A percentile compares a stretch with the other conserved stretches of the same genome.
phyloP scores from a whole-genome alignment of 1,140 invertebrate species.

The Drosophila asahinai region DNA sequence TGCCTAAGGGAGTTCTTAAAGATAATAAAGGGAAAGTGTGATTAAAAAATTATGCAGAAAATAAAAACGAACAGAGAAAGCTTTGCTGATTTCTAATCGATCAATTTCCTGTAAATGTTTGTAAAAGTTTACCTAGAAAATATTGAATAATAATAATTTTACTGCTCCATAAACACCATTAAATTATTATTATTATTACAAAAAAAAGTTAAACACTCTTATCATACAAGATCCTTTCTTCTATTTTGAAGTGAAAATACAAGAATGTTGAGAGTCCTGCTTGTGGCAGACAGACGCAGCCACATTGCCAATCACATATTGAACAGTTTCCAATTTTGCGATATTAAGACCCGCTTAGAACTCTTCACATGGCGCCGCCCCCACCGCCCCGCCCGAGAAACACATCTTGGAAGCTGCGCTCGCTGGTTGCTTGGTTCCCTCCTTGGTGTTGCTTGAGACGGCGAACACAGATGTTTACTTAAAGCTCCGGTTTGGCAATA shows the following conservation, averaged over 20 bases:
- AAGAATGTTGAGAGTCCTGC: not conserved
- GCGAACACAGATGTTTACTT: constrained; percentile 56
- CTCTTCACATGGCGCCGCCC: constrained; percentile 4
- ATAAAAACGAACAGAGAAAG: too few species aligned
- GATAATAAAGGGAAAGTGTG: not conserved
- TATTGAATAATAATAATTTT: too few species aligned
- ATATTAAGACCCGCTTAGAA: constrained; percentile 53
- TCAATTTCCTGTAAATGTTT: too few species aligned
- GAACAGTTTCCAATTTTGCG: constrained; percentile 47
- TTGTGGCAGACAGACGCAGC: constrained; percentile 17
- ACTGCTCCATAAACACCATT: too few species aligned
- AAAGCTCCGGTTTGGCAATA: constrained; percentile 56
- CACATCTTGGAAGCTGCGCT: constrained; percentile 12
- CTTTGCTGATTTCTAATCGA: too few species aligned
- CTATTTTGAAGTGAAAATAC: not conserved
- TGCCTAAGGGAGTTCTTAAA: not conserved
- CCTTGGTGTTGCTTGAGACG: constrained; percentile 3
- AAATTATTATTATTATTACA: not conserved
- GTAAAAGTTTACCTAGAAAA: too few species aligned
- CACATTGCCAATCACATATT: constrained; percentile 46
- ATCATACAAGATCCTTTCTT: not conserved
- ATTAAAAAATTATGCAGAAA: not conserved
- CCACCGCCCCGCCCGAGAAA: too few species aligned
- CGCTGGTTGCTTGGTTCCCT: not conserved
- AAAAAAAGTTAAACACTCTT: not conserved